Conservation (phyloP, 2,797 vertebrate species). For the Pseudomugil gertrudae region DNA sequence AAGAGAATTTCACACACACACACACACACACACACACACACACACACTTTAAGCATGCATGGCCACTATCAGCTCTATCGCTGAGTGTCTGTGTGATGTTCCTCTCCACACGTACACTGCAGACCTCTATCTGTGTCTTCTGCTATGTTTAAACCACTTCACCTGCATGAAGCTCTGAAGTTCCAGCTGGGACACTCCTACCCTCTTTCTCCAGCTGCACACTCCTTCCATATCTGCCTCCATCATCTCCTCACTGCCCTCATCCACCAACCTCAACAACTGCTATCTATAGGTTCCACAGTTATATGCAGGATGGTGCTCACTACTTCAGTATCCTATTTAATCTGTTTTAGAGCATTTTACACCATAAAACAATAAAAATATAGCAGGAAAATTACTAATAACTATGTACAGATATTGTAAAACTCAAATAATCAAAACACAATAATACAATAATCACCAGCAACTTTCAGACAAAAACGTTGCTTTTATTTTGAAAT, state of each 20-base stretch:
- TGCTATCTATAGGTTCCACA: conserved; percentile 42
- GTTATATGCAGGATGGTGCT: conserved; percentile 13
- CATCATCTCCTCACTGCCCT: conserved; percentile 37
- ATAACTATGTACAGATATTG: background rate
- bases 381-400: background rate
- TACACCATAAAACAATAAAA: background rate
- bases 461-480: too few relatives aligned
- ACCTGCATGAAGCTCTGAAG: conserved; percentile 45
- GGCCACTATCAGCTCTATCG: conserved; percentile 30
- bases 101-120: conserved; percentile 50
- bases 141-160: conserved; percentile 55
- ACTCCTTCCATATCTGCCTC: conserved; percentile 41
- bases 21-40: conserved; percentile 11
- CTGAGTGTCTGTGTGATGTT: conserved; percentile 24
- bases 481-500: too few relatives aligned
- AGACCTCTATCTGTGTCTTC: conserved; percentile 37
- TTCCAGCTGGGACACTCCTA: background rate
- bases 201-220: conserved; percentile 18
- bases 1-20: conserved; percentile 15
- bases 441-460: too few relatives aligned
- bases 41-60: conserved; percentile 2
- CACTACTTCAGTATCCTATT: background rate
- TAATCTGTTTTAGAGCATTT: background rate
- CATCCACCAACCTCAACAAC: conserved; percentile 39
- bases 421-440: too few relatives aligned